Evolutionary conservation across 2,888 invertebrate genomes (phyloP), one percentile per base, ranked within the genome.

Genomic region (Sepioteuthis lessoniana): DNA sequence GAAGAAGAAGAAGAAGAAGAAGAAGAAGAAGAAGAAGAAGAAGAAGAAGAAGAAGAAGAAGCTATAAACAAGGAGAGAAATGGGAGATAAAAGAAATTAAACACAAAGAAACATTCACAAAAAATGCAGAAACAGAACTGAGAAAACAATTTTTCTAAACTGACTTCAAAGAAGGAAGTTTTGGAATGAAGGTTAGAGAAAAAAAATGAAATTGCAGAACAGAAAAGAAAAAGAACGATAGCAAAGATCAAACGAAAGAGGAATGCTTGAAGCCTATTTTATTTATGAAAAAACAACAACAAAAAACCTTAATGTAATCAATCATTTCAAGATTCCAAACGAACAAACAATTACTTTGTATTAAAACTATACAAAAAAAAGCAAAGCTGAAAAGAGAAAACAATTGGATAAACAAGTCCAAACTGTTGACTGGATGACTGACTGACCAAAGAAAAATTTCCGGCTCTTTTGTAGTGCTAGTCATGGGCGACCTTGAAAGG

Each of bases 261-360:
- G 16, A n/a, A n/a, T n/a, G 76, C 76, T 76, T 76, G 35, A n/a
- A 35, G 76, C 76, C 8, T n/a, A n/a, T 16, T n/a, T 76, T 76
- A 35, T 76, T 76, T 76, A n/a, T 76, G 35, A 35, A n/a, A n/a
- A n/a, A n/a, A 76, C 16, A n/a, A 35, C 13, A 16, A 2, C 7
- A 25, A 21, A 16, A n/a, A 76, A 16, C 0, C 7, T n/a, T 76
- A 1, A 13, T 76, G 76, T n/a, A 16, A 76, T 76, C 76, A 76
- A 76, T 76, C 76, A 76, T 76, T 76, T 35, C 35, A n/a, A 0
- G 76, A 76, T 76, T 76, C n/a, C n/a, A 76, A 76, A n/a, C 76
- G n/a, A 76, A n/a, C 76, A 76, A 76, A 76, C 76, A n/a, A 31
- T 76, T 76, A 76, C n/a, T n/a, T 76, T 76, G n/a, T 76, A 76